These are phyloP conservation scores for Microplitis mediator DNA, from an alignment of 1,140 invertebrate genomes.

Conservation along the genomic window DNA sequence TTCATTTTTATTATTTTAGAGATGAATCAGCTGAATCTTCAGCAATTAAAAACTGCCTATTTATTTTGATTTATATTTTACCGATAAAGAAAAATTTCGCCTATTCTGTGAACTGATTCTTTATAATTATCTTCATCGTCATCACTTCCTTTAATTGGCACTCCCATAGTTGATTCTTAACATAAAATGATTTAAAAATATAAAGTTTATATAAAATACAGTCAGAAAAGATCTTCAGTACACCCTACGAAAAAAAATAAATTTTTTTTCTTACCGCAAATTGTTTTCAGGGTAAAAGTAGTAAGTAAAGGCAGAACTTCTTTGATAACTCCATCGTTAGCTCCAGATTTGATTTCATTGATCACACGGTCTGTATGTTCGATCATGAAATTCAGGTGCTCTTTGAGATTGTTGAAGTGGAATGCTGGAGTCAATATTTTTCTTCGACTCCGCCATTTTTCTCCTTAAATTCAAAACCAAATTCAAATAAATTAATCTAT, in stretches of 20 bases:
- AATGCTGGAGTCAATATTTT: slow-evolving; percentile 87
- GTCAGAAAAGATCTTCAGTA: neutral
- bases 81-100: slow-evolving; percentile 32
- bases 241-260: neutral
- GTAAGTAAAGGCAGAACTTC: slow-evolving; percentile 68
- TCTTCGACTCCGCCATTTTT: slow-evolving; percentile 77
- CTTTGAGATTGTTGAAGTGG: slow-evolving; percentile 82
- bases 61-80: neutral
- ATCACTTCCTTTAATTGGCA: neutral
- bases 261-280: slow-evolving; percentile 63
- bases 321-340: slow-evolving; percentile 47
- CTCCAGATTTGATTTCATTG: slow-evolving; percentile 51
- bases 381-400: slow-evolving; percentile 75
- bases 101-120: slow-evolving; percentile 31
- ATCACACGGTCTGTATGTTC: slow-evolving; percentile 66
- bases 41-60: too few relatives aligned
- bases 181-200: too few relatives aligned
- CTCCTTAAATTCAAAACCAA: slow-evolving; percentile 55
- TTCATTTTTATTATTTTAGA: neutral
- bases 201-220: neutral
- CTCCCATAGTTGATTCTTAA: neutral
- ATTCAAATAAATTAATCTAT: neutral
- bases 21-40: too few relatives aligned
- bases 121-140: neutral
- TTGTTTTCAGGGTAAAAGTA: slow-evolving; percentile 70